Evolutionary conservation across 2,797 vertebrate genomes (phyloP), one percentile per base, ranked within the genome.

Genomic region (Lophotriccus pileatus): DNA sequence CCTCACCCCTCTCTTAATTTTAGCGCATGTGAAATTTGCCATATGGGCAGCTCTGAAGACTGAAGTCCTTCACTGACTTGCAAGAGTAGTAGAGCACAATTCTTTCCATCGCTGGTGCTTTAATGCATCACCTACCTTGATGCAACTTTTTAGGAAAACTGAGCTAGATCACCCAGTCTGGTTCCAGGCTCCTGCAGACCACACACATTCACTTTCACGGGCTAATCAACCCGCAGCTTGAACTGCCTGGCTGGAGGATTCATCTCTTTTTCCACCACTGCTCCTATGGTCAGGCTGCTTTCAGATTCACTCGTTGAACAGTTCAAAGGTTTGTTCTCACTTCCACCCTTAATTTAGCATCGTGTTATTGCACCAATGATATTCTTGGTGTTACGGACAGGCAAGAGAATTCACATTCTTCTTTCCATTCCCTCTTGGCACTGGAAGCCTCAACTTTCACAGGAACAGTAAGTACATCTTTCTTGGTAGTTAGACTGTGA

Each of bases 1-100:
- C 20, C 47, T 86, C 91, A 95, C 58, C 47, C 55, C 49, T 82
- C 69, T 91, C 60, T 89, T 92, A 87, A 93, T 94, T 95, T 93
- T 87, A 93, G 87, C 12, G 5, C 79, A 92, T 87, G 69, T 86
- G 92, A 95, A 92, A 89, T 74, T 53, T 93, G 73, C 91, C 89
- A 88, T 92, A 89, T 76, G 84, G 87, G 36, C 76, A 91, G 62
- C 58, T 87, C 69, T 69, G 60, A 92, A 91, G 75, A 89, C 41
- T 60, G 37, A 83, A 95, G 60, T 64, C 87, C 75, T 89, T 91
- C 68, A 28, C 64, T 84, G 41, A 30, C 56, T 74, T 80, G 47
- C 36, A 67, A 36, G 80, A 78, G 50, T 27, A 73, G 64, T 27
- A 36, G 64, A 93, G 21, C 58, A 44, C n/a, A 92, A 21, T 56